phyloP scores from a whole-genome alignment of 2,888 invertebrate genomes.

The Drosophila histrio region DNA sequence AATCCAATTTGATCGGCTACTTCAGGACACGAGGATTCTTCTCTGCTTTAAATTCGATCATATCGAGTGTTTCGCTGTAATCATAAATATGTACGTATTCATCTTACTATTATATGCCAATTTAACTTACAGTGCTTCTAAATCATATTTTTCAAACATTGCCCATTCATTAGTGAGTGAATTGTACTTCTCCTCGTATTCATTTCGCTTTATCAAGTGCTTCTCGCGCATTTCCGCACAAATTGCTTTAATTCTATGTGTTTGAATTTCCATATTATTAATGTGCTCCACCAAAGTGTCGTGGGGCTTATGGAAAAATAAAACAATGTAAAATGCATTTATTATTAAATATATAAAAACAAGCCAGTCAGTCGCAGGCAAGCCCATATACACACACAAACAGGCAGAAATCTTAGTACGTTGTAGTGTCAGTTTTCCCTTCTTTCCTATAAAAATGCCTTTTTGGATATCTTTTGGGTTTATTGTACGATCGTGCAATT shows the following conservation, averaged over 20 bases:
- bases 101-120: background rate
- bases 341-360: no score
- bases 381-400: no score
- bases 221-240: background rate
- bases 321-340: background rate
- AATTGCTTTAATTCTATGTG: background rate
- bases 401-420: no score
- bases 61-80: conserved; percentile 15
- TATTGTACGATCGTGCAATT: no score
- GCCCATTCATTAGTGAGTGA: background rate
- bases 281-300: background rate
- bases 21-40: background rate
- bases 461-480: no score
- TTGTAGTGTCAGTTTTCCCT: no score
- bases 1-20: background rate
- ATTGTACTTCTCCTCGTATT: background rate
- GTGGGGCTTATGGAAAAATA: background rate
- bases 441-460: no score
- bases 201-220: background rate
- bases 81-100: background rate
- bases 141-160: conserved; percentile 7
- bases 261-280: background rate
- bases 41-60: background rate
- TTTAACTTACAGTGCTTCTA: conserved; percentile 19
- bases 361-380: no score